Evolutionary conservation across 2,113 vertebrate genomes (phyloP), one percentile per base, ranked within the genome.

Genomic region (Trematocara unimaculatum): DNA sequence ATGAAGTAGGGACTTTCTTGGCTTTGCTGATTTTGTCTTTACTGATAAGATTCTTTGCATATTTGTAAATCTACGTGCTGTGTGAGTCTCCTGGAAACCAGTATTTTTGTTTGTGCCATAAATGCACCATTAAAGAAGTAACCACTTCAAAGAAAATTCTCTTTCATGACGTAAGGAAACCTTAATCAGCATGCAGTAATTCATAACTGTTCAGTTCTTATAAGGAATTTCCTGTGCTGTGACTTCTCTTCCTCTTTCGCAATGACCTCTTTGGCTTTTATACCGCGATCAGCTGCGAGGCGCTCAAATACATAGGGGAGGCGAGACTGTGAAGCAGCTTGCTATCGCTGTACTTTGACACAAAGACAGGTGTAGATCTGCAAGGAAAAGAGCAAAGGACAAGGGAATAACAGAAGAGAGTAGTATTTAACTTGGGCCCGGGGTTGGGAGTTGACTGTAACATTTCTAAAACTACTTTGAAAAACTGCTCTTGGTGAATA

Each of bases 161-260:
- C 31, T 13, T 79, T 6, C 49, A 10, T 87, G 88, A 93, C 77
- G 5, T 87, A 82, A 26, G 0, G 84, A 92, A 89, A 91, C 53
- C 1, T 78, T 6, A 55, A 18, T 6, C 62, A n/a, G 77, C 3
- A 18, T 4, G 5, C 2, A 64, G 72, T 20, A 74, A 18, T 47
- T 74, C 42, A 4, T 23, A 26, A 7, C 1, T 3, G 47, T 42
- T 55, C 1, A 38, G 60, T 64, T 64, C 33, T 64, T 64, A 64
- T 6, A 6, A 2, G 29, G 35, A 8, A 47, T 56, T 90, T 83
- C 56, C 51, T 55, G 35, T 8, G 15, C 29, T 33, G 2, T 62
- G 1, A 62, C 58, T 62, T 33, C 58, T 18, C 58, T 95, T 95
- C 92, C 91, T 92, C 92, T 94, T 94, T 95, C 92, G 8, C 2